Evolutionary conservation across 2,797 vertebrate species (phyloP).

Genomic region (Squalus acanthias): DNA sequence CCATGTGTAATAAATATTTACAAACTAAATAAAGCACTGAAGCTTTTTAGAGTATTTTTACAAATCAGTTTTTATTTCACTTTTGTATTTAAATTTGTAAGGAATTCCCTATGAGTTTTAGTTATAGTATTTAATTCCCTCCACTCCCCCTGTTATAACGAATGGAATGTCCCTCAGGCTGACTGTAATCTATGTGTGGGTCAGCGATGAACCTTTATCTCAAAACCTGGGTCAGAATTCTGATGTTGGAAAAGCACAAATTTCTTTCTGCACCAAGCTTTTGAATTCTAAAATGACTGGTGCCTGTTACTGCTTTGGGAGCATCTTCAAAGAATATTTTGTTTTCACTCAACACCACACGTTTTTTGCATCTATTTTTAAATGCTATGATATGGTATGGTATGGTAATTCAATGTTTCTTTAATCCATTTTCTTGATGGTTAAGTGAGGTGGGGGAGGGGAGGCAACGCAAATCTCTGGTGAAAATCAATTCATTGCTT

Average conservation of each 20-base stretch:
- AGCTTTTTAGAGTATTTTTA: background rate
- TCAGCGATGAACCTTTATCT: slow-evolving; percentile 13
- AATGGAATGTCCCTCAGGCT: slow-evolving; percentile 11
- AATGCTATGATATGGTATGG: background rate
- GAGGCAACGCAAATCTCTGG: background rate
- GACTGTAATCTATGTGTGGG: background rate
- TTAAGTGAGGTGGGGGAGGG: background rate
- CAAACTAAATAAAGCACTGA: background rate
- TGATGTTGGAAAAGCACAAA: slow-evolving; percentile 1
- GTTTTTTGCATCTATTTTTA: background rate
- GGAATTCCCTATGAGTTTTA: background rate
- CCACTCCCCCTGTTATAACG: background rate
- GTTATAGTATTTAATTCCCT: background rate
- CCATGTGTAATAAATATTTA: background rate
- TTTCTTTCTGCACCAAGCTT: background rate
- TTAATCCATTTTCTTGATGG: background rate
- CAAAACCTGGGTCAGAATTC: slow-evolving; percentile 7
- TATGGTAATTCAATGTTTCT: background rate
- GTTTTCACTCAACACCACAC: background rate
- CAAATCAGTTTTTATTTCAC: background rate
- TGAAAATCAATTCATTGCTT: background rate
- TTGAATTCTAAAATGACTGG: background rate
- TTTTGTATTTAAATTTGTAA: background rate
- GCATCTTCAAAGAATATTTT: background rate
- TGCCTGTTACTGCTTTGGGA: background rate